Base-by-base conservation (phyloP, 2,797 vertebrate species). In the Sitta carolinensis region DNA sequence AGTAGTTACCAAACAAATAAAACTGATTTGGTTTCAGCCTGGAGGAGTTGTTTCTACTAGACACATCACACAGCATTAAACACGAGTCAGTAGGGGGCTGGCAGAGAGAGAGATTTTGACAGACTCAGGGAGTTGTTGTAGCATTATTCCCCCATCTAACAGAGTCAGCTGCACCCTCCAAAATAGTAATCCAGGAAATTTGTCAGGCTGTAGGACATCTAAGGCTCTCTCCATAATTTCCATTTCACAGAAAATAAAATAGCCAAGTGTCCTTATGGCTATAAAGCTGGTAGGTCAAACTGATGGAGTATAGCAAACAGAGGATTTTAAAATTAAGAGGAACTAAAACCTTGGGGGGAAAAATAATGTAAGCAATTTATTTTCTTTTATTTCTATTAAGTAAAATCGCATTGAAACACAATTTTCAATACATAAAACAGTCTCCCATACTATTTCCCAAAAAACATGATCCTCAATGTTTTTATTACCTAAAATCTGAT, bases 401-500 rank as follows among this genome's bases (percentile, higher is more conserved):
- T 34, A 84, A 78, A 93, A 92, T 50, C 30, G 6, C 9, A 43
- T 13, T 22, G 55, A 83, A 93, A 75, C 18, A 70, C 16, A 26
- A 38, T 38, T 89, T 67, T 54, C 2, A 10, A 34, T 45, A 47
- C 4, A 6, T 30, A 47, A 77, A 80, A 13, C 29, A 57, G 8
- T 23, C 52, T 63, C 40, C 17, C 43, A 17, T 19, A 40, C 3
- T 6, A 86, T 78, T 86, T 58, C 23, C 30, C 2, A 2, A 63
- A 58, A 54, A 11, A 0, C 15, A 75, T 40, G 48, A 59, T 32
- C 34, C 48, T 95, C 92, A 72, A 84, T 90, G 75, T 77, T 95
- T 94, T 95, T 72, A 87, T 69, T 62, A 43, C 68, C 63, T 90
- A 81, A 95, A 96, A 94, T 85, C 52, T 90, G 81, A 66, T n/a